These are phyloP conservation scores for Alentia gelatinosa DNA, from an alignment of 2,888 invertebrate genomes.

Conservation along the genomic window DNA sequence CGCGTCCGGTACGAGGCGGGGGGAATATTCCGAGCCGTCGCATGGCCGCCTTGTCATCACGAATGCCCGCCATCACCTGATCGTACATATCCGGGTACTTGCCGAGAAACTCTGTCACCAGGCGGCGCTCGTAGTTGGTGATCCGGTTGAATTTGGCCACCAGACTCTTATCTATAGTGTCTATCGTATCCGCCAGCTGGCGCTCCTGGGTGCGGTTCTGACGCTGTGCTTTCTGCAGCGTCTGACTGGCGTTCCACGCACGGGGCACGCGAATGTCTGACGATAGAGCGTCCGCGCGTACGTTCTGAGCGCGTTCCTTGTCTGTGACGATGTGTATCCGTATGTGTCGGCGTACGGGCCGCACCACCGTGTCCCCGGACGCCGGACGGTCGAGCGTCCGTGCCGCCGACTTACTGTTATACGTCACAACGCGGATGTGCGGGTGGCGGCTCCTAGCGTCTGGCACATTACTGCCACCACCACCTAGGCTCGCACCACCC, in stretches of 20 bases:
- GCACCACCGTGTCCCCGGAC: neutral
- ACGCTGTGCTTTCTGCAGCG: conserved; percentile 38
- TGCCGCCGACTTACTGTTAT: neutral
- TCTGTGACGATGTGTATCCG: neutral
- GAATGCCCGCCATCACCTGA: conserved; percentile 3
- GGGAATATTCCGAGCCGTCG: conserved; percentile 3
- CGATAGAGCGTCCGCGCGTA: neutral
- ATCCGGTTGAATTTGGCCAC: neutral
- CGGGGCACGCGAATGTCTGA: conserved; percentile 7
- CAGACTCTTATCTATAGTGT: neutral
- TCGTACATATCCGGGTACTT: conserved; percentile 34
- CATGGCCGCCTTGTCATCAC: neutral
- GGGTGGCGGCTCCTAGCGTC: neutral
- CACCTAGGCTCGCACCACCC: neutral
- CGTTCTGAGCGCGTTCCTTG: neutral
- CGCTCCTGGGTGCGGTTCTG: conserved; percentile 4
- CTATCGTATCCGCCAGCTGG: neutral
- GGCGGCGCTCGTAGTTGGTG: neutral
- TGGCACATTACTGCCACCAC: too few species aligned
- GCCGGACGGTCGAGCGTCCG: neutral
- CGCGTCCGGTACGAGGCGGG: neutral
- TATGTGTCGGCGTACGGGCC: neutral
- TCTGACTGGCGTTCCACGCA: conserved; percentile 11
- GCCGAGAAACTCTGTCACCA: neutral
- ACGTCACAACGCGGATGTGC: neutral